Evolutionary conservation across 2,888 invertebrate species (phyloP).

Genomic region (Epinotia demarniana): DNA sequence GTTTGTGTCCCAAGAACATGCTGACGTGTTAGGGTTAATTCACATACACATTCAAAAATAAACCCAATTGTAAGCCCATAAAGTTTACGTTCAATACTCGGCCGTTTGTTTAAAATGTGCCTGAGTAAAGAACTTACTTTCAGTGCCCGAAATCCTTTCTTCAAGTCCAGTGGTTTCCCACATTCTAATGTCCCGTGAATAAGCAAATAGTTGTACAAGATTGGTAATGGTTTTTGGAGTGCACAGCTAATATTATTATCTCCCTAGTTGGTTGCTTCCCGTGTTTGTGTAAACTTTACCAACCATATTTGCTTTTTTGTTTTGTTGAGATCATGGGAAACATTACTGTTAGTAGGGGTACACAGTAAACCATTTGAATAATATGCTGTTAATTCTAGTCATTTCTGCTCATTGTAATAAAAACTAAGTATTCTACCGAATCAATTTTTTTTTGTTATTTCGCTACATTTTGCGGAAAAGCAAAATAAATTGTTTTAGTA

Average conservation of each 20-base stretch:
- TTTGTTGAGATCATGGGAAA: slow-evolving; percentile 28
- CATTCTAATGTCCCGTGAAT: slow-evolving; percentile 47
- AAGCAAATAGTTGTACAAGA: slow-evolving; percentile 50
- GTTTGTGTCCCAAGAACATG: slow-evolving; percentile 1
- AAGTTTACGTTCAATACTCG: neutral
- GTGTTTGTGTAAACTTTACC: slow-evolving; percentile 47
- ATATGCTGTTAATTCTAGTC: too few relatives aligned
- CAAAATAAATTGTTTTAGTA: too few relatives aligned
- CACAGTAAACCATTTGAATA: too few relatives aligned
- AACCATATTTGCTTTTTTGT: slow-evolving; percentile 15
- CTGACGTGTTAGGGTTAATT: neutral
- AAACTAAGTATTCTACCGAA: too few relatives aligned
- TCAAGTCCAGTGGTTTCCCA: slow-evolving; percentile 38
- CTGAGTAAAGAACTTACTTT: slow-evolving; percentile 18
- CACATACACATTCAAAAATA: neutral
- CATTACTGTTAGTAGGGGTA: neutral
- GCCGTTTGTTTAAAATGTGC: slow-evolving; percentile 10
- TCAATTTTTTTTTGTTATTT: too few relatives aligned
- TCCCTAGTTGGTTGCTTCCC: slow-evolving; percentile 47
- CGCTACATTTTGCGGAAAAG: too few relatives aligned
- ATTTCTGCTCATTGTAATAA: too few relatives aligned
- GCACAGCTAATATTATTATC: slow-evolving; percentile 56
- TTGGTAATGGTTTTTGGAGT: slow-evolving; percentile 58
- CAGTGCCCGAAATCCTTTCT: slow-evolving; percentile 34
- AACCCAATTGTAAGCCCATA: neutral